These are phyloP conservation scores for Zaprionus inermis DNA, from an alignment of 1,140 invertebrate genomes.

Conservation along the genomic window DNA sequence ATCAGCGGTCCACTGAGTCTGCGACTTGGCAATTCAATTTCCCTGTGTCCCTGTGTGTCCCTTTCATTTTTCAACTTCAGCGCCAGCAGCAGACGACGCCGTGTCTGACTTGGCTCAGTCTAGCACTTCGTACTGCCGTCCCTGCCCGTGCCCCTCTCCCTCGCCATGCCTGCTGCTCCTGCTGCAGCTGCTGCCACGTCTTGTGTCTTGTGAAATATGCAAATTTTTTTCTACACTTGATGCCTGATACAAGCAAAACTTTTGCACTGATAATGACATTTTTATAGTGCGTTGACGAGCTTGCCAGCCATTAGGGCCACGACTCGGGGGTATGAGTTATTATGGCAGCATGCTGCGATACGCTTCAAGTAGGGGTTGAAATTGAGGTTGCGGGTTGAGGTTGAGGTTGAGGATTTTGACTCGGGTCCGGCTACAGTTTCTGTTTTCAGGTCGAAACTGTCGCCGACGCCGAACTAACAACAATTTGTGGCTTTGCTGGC, in stretches of 20 bases:
- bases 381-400: not conserved
- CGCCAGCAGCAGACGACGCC: constrained; percentile 62
- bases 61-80: constrained; percentile 79
- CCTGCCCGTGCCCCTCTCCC: not conserved
- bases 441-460: constrained; percentile 43
- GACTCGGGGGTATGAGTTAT: constrained; percentile 38
- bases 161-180: constrained; percentile 5
- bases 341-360: constrained; percentile 5
- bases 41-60: constrained; percentile 19
- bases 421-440: not conserved
- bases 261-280: constrained; percentile 81
- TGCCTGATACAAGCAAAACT: constrained; percentile 69
- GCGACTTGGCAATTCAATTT: constrained; percentile 74
- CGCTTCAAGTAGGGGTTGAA: not conserved
- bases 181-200: constrained; percentile 5
- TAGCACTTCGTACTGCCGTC: not conserved
- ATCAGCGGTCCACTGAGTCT: constrained; percentile 26
- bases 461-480: constrained; percentile 51
- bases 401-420: no score
- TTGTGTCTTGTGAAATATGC: constrained; percentile 68
- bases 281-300: constrained; percentile 82
- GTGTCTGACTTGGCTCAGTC: constrained; percentile 8
- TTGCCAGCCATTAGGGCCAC: constrained; percentile 52
- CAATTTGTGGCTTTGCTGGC: constrained; percentile 61
- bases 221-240: constrained; percentile 68